Base-by-base conservation (phyloP, 2,888 invertebrate species). In the Patella caerulea region DNA sequence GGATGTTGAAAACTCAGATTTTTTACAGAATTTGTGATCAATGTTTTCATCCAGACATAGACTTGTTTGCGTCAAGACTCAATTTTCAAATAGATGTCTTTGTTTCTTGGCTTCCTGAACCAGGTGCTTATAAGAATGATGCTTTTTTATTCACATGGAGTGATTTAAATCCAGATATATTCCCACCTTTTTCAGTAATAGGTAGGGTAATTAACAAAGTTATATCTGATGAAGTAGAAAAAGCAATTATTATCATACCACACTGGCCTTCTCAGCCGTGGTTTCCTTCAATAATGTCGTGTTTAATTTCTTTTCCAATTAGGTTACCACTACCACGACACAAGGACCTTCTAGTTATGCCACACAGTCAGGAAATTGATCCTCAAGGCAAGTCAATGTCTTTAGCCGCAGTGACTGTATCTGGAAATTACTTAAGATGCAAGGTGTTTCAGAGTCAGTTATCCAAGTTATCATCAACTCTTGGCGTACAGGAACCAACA, bases 401-500 rank as follows among this genome's bases (percentile, higher is more conserved):
- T 59, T 59, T 59, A 17, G 59, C 19, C 59, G n/a, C 56, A 59
- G 59, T 59, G 9, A 59, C 19, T 59, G 59, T 59, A 7, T 59
- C 59, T n/a, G 59, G n/a, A 14, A 19, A 59, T 19, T n/a, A 17
- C 59, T 59, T 59, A 19, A 59, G 19, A 59, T 59, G 59, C 59
- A 17, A 59, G n/a, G 59, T 11, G 19, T 65, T 65, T 24, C 11
- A 14, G 65, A 65, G 65, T 19, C 19, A 65, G 45, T 17, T 80
- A 75, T 76, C 24, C 73, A 17, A n/a, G 24, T 69, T 76, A 12
- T 73, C 71, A 11, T 19, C 3, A 14, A 9, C 12, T 65, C 65
- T 11, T 65, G 65, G 65, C n/a, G 15, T 19, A 65, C n/a, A 19
- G 65, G 65, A 12, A 65, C 65, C n/a, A 65, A 65, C 19, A 65